phyloP scores from a whole-genome alignment of 2,113 vertebrate species.

The Lycaon pictus region DNA sequence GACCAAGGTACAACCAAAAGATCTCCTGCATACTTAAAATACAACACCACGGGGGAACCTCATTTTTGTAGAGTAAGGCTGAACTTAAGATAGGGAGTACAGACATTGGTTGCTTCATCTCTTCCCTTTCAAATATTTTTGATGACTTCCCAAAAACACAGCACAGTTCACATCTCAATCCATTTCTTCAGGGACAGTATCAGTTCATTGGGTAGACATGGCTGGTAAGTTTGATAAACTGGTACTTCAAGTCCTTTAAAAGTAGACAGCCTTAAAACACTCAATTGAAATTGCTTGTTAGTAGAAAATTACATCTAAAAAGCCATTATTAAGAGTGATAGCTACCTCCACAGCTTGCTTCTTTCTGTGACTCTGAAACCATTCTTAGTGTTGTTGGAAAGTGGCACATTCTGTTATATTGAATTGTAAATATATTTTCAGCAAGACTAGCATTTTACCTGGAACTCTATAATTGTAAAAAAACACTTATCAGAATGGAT shows the following conservation, averaged over 20 bases:
- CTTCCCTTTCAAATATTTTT: constrained; percentile 27
- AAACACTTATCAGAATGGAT: not conserved
- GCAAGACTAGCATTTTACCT: not conserved
- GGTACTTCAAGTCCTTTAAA: not conserved
- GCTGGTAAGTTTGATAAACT: not conserved
- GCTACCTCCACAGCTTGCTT: not conserved
- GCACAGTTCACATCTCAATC: not conserved
- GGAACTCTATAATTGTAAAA: not conserved
- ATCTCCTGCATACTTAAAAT: not conserved
- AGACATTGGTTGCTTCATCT: not conserved
- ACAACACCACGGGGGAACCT: not conserved
- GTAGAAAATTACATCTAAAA: not conserved
- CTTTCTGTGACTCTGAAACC: not conserved
- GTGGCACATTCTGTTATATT: not conserved
- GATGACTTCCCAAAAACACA: not conserved
- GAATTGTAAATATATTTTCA: not conserved
- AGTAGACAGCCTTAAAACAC: not conserved
- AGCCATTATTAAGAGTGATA: not conserved
- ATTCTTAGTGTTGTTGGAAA: not conserved
- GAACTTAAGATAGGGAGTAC: not conserved
- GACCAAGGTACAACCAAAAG: not conserved
- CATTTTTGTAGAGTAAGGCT: not conserved
- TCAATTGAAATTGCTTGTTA: not conserved
- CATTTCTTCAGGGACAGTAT: not conserved
- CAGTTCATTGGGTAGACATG: not conserved